Percentiles rank a stretch among this genome's conserved stretches.
Evolutionary conservation across 2,113 vertebrate species (phyloP).

Genomic region (Hylia prasina): DNA sequence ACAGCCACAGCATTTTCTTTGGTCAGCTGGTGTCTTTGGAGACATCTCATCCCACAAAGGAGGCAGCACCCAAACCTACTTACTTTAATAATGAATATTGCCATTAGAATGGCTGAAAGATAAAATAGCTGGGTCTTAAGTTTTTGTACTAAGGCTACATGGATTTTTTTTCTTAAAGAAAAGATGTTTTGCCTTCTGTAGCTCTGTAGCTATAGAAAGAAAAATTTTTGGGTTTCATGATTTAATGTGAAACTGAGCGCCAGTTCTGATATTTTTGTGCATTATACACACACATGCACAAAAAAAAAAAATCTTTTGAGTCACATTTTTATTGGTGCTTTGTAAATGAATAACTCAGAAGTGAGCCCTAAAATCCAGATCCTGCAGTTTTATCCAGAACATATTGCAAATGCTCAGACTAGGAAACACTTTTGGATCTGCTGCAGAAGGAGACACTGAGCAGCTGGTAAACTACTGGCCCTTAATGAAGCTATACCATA

Average conservation of each 20-base stretch:
- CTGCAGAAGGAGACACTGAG: slow-evolving; percentile 34
- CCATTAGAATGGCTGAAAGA: background rate
- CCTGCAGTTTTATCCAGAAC: slow-evolving; percentile 42
- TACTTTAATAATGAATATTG: background rate
- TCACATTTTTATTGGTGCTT: background rate
- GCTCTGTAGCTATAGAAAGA: background rate
- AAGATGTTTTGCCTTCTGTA: background rate
- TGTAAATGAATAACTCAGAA: slow-evolving; percentile 40
- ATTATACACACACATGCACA: background rate
- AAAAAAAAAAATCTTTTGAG: background rate
- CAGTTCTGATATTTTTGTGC: background rate
- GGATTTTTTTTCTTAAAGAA: background rate
- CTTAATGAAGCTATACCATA: slow-evolving; percentile 41
- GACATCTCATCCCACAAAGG: background rate
- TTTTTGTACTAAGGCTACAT: background rate
- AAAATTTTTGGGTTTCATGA: background rate
- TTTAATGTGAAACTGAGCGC: background rate
- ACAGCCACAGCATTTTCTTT: background rate
- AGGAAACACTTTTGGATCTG: background rate
- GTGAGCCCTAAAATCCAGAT: slow-evolving; percentile 38
- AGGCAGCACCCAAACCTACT: background rate
- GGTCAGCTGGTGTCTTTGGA: background rate
- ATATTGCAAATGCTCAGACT: slow-evolving; percentile 52
- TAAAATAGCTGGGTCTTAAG: background rate
- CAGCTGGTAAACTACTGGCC: slow-evolving; percentile 63